phyloP scores from a whole-genome alignment of 2,888 invertebrate genomes.

The Ornithoptera alexandrae region DNA sequence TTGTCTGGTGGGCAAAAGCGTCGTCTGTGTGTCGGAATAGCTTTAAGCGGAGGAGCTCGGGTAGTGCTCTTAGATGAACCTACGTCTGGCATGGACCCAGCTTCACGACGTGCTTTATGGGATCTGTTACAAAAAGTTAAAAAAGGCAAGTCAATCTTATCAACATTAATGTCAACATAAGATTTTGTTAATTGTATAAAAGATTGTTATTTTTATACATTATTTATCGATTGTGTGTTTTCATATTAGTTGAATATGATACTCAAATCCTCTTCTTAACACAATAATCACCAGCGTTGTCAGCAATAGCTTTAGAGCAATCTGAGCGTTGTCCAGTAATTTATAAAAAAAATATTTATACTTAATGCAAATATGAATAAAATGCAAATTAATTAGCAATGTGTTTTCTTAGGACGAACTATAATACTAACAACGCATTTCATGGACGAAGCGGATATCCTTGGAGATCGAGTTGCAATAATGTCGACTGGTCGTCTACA shows the following conservation, averaged over 20 bases:
- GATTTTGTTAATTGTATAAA: no score
- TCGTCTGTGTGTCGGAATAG: conserved; percentile 87
- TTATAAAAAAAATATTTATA: no score
- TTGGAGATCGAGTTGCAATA: conserved; percentile 93
- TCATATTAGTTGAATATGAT: no score
- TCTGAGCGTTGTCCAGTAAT: no score
- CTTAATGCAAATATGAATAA: no score
- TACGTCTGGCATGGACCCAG: conserved; percentile 92
- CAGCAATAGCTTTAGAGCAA: no score
- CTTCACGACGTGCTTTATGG: conserved; percentile 91
- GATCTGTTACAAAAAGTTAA: conserved; percentile 87
- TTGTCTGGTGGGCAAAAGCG: conserved; percentile 90
- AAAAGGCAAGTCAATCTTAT: conserved; percentile 52
- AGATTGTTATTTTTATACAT: no score
- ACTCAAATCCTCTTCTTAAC: no score
- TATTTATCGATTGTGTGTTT: no score
- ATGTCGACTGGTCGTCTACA: conserved; percentile 90
- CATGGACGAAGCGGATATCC: conserved; percentile 94
- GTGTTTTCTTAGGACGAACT: conserved; percentile 79
- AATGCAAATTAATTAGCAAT: no score
- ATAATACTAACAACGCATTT: conserved; percentile 92
- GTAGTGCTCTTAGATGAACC: conserved; percentile 88
- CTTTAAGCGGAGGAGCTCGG: conserved; percentile 86
- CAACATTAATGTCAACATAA: no score
- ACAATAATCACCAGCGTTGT: no score